Base-by-base conservation (phyloP, 2,113 vertebrate species). In the Toxotes jaculatrix region DNA sequence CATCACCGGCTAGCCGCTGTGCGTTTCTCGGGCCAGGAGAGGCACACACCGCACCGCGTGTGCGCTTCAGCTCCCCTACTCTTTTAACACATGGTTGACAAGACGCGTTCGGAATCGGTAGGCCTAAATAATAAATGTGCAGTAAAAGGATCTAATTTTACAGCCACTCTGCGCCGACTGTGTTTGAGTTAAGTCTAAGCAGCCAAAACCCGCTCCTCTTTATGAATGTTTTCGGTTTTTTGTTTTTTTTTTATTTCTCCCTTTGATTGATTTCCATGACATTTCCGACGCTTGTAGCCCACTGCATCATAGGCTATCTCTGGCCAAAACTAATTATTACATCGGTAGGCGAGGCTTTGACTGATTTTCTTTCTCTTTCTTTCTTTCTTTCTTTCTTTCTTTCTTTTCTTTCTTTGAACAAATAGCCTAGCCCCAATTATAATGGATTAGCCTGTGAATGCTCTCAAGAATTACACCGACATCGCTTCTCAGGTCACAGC, bases 91-190 rank as follows among this genome's bases (percentile, higher is more conserved):
- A 91, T 89, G 91, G 79, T 80, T 91, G 92, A 91, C 89, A 91
- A 82, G 87, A 87, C 80, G 84, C 86, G 87, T 85, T 79, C 77
- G 67, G 83, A 90, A 85, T 80, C 79, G 83, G 79, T 82, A 40
- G 76, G 87, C 86, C 85, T 93, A 89, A 94, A 94, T 92, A 91
- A 95, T 93, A 85, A 75, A 95, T 92, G 90, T 75, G 67, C 82
- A 84, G 89, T 92, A 88, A 90, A 92, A 93, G 64, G 89, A 94
- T 93, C 93, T 93, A 93, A 93, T 94, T 93, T 88, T 89, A 88
- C 87, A 65, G 74, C 75, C 76, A 74, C 77, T 79, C 67, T 74
- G 71, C 64, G 57, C 49, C 68, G 7, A 23, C 59, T 51, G 72
- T 10, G 17, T 80, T 60, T 53, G 53, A 76, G 60, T 74, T 32